Percentiles rank a stretch among this genome's conserved stretches.
Evolutionary conservation across 2,888 invertebrate species (phyloP).

Genomic region (Cosmopolites sordidus): DNA sequence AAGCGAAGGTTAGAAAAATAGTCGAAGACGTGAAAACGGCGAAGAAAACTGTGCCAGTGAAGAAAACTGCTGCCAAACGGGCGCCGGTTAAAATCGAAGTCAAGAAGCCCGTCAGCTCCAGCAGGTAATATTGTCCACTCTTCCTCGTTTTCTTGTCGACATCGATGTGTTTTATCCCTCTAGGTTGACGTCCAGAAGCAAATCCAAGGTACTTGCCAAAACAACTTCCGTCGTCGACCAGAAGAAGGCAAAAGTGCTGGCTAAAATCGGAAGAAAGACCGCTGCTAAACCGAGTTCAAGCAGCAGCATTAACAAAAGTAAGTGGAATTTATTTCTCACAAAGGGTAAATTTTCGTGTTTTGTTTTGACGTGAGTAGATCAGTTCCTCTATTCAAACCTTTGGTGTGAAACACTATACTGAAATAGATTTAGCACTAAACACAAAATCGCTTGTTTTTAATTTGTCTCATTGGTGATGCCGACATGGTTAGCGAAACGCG

Average conservation of each 20-base stretch:
- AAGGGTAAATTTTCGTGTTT: neutral
- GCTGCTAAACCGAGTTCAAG: slow-evolving; percentile 26
- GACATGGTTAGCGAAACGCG: no score
- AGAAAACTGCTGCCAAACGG: slow-evolving; percentile 15
- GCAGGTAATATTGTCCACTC: slow-evolving; percentile 4
- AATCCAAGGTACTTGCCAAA: slow-evolving; percentile 27
- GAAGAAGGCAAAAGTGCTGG: slow-evolving; percentile 47
- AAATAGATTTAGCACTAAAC: no score
- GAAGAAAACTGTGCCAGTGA: slow-evolving; percentile 20
- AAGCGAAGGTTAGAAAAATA: slow-evolving; percentile 37
- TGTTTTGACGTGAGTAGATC: neutral
- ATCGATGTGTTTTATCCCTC: no score
- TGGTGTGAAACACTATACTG: no score
- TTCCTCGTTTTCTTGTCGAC: neutral
- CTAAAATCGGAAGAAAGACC: slow-evolving; percentile 45
- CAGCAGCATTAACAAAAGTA: slow-evolving; percentile 26
- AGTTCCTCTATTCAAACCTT: no score
- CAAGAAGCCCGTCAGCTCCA: slow-evolving; percentile 19
- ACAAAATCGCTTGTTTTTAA: no score
- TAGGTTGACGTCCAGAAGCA: slow-evolving; percentile 1
- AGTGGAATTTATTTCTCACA: no score
- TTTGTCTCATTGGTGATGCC: neutral
- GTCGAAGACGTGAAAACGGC: slow-evolving; percentile 20
- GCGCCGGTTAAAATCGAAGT: slow-evolving; percentile 1
- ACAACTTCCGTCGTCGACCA: slow-evolving; percentile 44